Evolutionary conservation across 1,140 invertebrate species (phyloP).

Genomic region (Zaprionus vittiger): DNA sequence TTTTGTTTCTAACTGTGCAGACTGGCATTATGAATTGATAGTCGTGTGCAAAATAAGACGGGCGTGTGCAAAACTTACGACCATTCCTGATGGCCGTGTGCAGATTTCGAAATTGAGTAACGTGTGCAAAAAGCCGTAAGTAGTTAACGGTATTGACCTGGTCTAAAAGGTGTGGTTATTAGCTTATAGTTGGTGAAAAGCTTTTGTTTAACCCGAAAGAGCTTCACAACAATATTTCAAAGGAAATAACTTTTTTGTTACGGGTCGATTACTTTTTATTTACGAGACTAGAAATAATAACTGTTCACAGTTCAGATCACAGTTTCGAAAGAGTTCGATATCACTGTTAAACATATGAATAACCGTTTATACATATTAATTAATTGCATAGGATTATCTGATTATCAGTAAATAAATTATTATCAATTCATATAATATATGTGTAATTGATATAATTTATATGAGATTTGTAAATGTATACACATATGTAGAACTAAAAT

Average conservation of each 20-base stretch:
- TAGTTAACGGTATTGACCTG: conserved; percentile 54
- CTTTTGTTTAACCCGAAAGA: conserved; percentile 25
- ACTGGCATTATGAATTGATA: conserved; percentile 32
- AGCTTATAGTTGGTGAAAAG: conserved; percentile 33
- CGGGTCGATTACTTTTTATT: too few species aligned
- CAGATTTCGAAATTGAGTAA: conserved; percentile 63
- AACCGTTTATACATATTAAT: too few species aligned
- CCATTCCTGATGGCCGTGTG: conserved; percentile 62
- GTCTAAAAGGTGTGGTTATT: conserved; percentile 55
- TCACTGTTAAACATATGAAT: too few species aligned
- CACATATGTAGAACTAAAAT: too few species aligned
- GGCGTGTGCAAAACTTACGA: conserved; percentile 74
- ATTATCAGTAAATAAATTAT: too few species aligned
- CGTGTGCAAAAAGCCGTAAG: conserved; percentile 55
- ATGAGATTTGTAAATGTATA: too few species aligned
- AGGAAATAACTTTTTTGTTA: background rate
- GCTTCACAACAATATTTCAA: background rate
- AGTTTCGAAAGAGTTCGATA: background rate
- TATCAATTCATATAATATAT: too few species aligned
- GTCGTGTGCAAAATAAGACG: conserved; percentile 61
- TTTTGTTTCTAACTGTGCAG: conserved; percentile 71
- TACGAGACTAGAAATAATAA: background rate
- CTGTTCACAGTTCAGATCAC: background rate
- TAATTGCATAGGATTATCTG: too few species aligned
- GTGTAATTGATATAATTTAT: too few species aligned